phyloP scores from a whole-genome alignment of 1,140 invertebrate species.

The Mya arenaria region DNA sequence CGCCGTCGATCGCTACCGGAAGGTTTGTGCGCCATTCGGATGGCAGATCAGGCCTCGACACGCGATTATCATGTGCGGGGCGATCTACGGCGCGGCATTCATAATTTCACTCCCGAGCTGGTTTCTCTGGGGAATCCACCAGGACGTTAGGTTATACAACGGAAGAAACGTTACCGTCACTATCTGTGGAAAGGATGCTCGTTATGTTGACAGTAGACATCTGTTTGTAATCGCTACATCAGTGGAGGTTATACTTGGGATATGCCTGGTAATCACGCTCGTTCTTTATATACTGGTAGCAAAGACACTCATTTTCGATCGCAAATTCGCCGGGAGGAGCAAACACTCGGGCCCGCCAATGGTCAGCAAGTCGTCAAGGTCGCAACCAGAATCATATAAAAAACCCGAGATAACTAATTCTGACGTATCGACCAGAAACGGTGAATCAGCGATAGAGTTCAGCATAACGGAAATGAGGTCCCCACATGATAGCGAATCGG shows the following conservation, averaged over 20 bases:
- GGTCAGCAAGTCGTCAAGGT: too few species aligned
- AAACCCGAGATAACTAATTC: not conserved
- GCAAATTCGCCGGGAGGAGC: not conserved
- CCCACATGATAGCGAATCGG: too few species aligned
- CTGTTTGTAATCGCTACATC: not conserved
- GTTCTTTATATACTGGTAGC: constrained; percentile 20
- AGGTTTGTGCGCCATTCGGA: constrained; percentile 60
- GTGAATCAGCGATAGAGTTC: not conserved
- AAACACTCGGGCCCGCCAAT: not conserved
- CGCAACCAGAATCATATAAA: too few species aligned
- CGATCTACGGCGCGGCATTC: not conserved
- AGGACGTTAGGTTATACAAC: not conserved
- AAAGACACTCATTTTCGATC: not conserved
- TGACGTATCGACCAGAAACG: not conserved
- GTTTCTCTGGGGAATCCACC: constrained; percentile 15
- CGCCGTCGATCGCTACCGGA: constrained; percentile 62
- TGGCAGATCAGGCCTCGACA: constrained; percentile 46
- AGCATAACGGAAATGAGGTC: too few species aligned
- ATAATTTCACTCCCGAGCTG: constrained; percentile 5
- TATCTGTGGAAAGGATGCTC: constrained; percentile 24
- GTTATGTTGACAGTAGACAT: not conserved
- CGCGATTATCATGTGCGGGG: not conserved
- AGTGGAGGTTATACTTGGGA: not conserved
- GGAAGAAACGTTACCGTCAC: constrained; percentile 2
- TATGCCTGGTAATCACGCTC: constrained; percentile 11